Evolutionary conservation across 2,888 invertebrate genomes (phyloP).

Genomic region (Dastarcus helophoroides): DNA sequence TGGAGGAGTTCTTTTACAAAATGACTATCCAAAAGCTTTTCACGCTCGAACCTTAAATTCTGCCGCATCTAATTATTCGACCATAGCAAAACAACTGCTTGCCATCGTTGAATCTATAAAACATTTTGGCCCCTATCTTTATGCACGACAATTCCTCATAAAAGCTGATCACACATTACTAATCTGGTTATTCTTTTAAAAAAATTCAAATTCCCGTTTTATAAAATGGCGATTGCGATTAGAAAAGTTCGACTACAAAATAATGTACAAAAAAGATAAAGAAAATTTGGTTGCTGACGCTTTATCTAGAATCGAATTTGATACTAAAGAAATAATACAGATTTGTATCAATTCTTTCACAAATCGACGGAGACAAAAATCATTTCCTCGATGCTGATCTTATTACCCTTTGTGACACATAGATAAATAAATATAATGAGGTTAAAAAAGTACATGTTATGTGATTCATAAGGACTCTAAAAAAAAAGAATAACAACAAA

Average conservation of each 20-base stretch:
- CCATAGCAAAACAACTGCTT: conserved; percentile 16
- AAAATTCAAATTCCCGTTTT: conserved; percentile 13
- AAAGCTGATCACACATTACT: conserved; percentile 15
- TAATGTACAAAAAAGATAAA: conserved; percentile 13
- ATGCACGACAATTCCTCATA: conserved; percentile 15
- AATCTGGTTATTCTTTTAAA: conserved; percentile 16
- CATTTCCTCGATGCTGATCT: no score
- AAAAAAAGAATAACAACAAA: no score
- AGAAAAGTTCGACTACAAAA: conserved; percentile 12
- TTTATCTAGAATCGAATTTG: conserved; percentile 12
- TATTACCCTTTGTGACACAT: no score
- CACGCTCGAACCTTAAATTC: conserved; percentile 16
- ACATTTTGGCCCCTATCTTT: conserved; percentile 17
- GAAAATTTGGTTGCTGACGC: conserved; percentile 14
- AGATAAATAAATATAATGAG: no score
- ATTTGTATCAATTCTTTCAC: no score
- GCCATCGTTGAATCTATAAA: conserved; percentile 18
- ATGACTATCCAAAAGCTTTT: conserved; percentile 14
- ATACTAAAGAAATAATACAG: conserved; percentile 7
- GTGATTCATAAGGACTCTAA: no score
- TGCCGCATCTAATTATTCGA: conserved; percentile 16
- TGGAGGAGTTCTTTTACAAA: conserved; percentile 16
- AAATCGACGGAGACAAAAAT: conserved; percentile 1
- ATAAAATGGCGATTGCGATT: conserved; percentile 10
- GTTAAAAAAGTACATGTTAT: no score